Conservation (phyloP, 2,888 invertebrate species). For the Drosophila longiperda region DNA sequence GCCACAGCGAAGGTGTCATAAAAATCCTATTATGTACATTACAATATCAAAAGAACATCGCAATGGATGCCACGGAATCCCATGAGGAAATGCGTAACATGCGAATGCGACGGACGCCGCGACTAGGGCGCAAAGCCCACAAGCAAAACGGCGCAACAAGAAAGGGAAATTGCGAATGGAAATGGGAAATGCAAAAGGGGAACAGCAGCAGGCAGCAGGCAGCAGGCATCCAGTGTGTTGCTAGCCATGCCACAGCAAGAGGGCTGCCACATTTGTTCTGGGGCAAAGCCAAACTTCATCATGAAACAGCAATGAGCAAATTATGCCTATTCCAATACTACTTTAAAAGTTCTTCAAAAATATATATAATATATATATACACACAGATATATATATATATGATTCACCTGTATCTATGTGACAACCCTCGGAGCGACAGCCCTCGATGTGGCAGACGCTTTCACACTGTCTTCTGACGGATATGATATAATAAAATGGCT, state of each 20-base stretch:
- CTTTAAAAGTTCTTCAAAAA: not conserved
- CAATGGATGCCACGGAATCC: constrained; percentile 52
- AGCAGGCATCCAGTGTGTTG: constrained; percentile 22
- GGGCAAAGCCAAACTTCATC: not conserved
- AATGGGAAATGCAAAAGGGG: constrained; percentile 4
- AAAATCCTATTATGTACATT: constrained; percentile 84
- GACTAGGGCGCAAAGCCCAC: constrained; percentile 39
- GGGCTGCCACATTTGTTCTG: constrained; percentile 13
- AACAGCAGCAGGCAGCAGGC: constrained; percentile 7
- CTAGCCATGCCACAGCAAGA: not conserved
- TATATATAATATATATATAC: no score
- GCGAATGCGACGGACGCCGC: constrained; percentile 46
- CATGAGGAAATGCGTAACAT: constrained; percentile 65
- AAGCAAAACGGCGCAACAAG: not conserved
- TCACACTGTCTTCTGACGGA: constrained; percentile 59
- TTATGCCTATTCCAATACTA: not conserved
- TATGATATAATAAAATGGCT: constrained; percentile 74
- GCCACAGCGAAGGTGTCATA: constrained; percentile 71
- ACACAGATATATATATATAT: no score
- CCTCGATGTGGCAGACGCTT: constrained; percentile 10
- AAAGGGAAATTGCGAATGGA: constrained; percentile 11
- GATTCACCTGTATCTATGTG: constrained; percentile 7
- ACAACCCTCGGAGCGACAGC: constrained; percentile 44
- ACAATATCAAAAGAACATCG: constrained; percentile 82
- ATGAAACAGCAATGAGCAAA: not conserved